Conservation (phyloP, 2,113 vertebrate genomes). For the Menura novaehollandiae region DNA sequence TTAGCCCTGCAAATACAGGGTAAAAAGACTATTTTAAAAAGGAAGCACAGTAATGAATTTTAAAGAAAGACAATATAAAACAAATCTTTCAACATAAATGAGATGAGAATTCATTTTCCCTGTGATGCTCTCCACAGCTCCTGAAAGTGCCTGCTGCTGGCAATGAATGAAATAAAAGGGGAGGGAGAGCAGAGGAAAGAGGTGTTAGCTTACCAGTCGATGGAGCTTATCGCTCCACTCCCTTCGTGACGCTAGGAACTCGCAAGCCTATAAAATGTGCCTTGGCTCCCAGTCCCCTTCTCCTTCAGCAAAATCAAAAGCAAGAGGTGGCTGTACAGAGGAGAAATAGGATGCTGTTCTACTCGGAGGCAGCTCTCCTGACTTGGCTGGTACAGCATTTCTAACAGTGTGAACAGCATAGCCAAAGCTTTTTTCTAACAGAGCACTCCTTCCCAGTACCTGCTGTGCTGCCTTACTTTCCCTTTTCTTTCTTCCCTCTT, state of each 20-base stretch:
- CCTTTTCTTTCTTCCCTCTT: background rate
- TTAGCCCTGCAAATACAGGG: background rate
- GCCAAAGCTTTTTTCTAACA: background rate
- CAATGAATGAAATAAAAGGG: constrained; percentile 16
- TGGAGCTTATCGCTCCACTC: background rate
- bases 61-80: constrained; percentile 5
- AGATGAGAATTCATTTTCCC: background rate
- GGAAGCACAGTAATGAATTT: background rate
- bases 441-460: background rate
- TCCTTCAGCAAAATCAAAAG: constrained; percentile 1
- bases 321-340: background rate
- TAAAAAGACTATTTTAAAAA: background rate
- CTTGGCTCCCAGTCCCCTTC: background rate
- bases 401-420: background rate
- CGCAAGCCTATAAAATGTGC: constrained; percentile 48
- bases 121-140: background rate
- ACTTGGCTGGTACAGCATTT: background rate
- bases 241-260: constrained; percentile 16
- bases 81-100: background rate
- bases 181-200: constrained; percentile 11
- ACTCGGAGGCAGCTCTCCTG: background rate
- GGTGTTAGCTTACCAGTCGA: constrained; percentile 2
- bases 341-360: background rate
- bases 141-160: constrained; percentile 7
- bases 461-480: background rate